These are phyloP conservation scores for Neostethus bicornis DNA, from an alignment of 2,797 vertebrate species.

Conservation along the genomic window DNA sequence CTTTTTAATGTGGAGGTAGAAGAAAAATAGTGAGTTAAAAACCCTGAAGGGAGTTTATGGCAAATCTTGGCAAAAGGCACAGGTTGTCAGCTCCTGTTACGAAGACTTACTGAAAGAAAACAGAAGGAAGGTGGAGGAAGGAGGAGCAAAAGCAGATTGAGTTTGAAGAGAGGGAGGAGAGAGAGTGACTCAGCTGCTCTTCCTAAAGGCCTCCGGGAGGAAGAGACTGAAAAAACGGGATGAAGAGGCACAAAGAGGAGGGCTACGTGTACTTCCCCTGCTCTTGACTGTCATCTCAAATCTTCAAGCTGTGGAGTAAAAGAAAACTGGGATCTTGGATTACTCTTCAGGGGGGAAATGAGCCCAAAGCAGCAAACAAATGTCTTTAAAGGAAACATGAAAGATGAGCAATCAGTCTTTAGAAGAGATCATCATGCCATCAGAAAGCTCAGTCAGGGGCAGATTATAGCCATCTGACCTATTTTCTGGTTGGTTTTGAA, in stretches of 20 bases:
- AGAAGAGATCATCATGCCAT: constrained; percentile 23
- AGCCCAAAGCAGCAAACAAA: constrained; percentile 31
- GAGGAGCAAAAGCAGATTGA: constrained; percentile 49
- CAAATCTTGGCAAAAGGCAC: constrained; percentile 49
- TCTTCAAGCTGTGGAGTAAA: constrained; percentile 16
- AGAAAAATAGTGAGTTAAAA: neutral
- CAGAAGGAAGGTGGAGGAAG: constrained; percentile 45
- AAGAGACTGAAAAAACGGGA: constrained; percentile 27
- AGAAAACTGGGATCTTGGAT: constrained; percentile 21
- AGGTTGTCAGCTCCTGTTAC: constrained; percentile 55
- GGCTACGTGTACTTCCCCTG: constrained; percentile 18
- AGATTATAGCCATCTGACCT: constrained; percentile 18
- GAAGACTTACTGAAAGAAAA: constrained; percentile 47
- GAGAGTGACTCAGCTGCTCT: constrained; percentile 60
- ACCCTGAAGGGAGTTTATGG: constrained; percentile 24
- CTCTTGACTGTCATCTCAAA: constrained; percentile 25
- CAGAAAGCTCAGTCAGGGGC: constrained; percentile 13
- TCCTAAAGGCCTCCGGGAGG: constrained; percentile 44
- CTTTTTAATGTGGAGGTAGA: constrained; percentile 20
- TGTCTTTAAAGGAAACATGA: neutral
- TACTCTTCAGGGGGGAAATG: constrained; percentile 9
- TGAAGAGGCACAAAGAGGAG: constrained; percentile 32
- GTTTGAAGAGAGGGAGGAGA: constrained; percentile 52
- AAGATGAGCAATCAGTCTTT: constrained; percentile 39
- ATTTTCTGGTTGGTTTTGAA: constrained; percentile 34